Conservation (phyloP, 2,113 vertebrate genomes). For the Heterocephalus glaber region DNA sequence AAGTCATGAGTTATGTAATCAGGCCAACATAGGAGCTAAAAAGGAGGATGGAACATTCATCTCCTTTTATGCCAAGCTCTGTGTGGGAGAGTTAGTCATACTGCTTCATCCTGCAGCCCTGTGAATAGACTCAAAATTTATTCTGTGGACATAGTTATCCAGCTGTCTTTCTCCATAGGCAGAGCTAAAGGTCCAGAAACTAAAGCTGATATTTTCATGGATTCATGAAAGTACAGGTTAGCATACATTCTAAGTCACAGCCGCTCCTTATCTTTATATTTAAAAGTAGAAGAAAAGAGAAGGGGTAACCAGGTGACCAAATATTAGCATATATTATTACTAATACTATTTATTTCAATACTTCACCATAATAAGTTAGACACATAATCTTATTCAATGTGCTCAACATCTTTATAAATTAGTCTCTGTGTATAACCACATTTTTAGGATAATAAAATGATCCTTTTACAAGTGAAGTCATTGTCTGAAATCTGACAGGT, state of each 20-base stretch:
- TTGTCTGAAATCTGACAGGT: not conserved
- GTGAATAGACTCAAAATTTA: not conserved
- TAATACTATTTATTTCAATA: not conserved
- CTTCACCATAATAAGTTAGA: not conserved
- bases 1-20: not conserved
- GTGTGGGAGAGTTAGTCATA: not conserved
- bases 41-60: not conserved
- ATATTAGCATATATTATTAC: not conserved
- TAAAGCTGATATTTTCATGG: not conserved
- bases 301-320: not conserved
- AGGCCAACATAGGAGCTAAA: not conserved
- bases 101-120: not conserved
- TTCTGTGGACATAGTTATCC: not conserved
- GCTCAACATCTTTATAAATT: not conserved
- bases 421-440: not conserved
- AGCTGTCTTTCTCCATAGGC: not conserved
- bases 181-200: fast-evolving
- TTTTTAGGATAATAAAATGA: not conserved
- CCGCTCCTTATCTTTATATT: not conserved
- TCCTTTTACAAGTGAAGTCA: not conserved
- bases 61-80: not conserved
- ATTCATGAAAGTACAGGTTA: not conserved
- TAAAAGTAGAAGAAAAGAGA: not conserved
- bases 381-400: not conserved
- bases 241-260: not conserved